Base-by-base conservation (phyloP, 2,888 invertebrate species). In the Acronicta leporina region DNA sequence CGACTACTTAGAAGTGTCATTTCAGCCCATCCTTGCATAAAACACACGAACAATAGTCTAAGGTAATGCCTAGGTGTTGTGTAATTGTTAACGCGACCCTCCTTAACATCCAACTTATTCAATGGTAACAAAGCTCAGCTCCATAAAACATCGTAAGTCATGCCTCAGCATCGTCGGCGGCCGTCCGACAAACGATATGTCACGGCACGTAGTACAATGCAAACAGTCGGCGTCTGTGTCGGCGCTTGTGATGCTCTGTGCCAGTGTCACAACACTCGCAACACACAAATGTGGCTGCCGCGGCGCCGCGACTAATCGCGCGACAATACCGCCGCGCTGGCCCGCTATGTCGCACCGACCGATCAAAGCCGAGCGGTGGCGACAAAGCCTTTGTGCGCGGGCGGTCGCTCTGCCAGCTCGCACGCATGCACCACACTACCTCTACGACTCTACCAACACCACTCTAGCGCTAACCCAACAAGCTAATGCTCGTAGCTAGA, bases 131-230 rank as follows among this genome's bases (percentile, higher is more conserved):
- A 89, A 87, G 89, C 84, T 84, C 73, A 79, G 80, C 67, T 80
- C 79, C 84, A 88, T 89, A 88, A 89, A 89, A 84, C 86, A 84
- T 79, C 77, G 80, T 77, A 82, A 82, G 84, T 80, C 81, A 77
- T 80, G 75, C 70, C 80, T 75, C 73, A 73, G 80, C 79, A 79
- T 77, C 78, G 83, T 81, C 86, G 86, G 87, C 88, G 86, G 83
- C 68, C 81, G 76, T 59, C 79, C 84, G 79, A 87, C 92, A 92
- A 88, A 90, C 91, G 90, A 91, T 92, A 92, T 92, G 92, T 92
- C 88, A 89, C 87, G 88, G 91, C 91, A 91, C 93, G 92, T 91
- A 90, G 88, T 85, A 92, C 92, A 94, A 93, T 89, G 87, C 94
- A 94, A 94, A 94, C 92, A 94, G 89, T 86, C 92, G 92, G 92